A percentile compares a stretch with the other conserved stretches of the same genome.
These are phyloP conservation scores for Agrochola litura DNA, from an alignment of 2,888 invertebrate genomes.

Conservation along the genomic window DNA sequence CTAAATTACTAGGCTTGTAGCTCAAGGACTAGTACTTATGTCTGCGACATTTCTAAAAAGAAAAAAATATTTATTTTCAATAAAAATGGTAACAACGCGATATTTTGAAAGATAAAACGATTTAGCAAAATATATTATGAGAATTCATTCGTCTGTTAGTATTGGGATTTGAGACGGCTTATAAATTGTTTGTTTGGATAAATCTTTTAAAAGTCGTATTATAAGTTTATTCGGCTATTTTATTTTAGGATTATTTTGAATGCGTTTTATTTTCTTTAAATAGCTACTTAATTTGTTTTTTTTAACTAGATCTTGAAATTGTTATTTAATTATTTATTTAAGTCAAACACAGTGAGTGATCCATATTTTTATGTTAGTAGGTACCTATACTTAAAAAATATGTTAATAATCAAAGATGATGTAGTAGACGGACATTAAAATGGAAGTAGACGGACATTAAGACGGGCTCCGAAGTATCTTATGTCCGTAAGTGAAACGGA, in stretches of 20 bases:
- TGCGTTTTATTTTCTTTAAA: background rate
- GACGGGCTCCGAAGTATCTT: too few relatives aligned
- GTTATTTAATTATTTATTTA: too few relatives aligned
- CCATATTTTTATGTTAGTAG: too few relatives aligned
- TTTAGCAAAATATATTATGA: background rate
- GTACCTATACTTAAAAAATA: too few relatives aligned
- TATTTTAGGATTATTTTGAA: background rate
- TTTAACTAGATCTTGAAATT: too few relatives aligned
- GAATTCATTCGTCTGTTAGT: background rate
- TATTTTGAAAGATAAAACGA: slow-evolving; percentile 5
- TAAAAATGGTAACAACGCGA: background rate
- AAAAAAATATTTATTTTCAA: background rate
- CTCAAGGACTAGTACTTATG: background rate
- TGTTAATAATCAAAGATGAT: too few relatives aligned
- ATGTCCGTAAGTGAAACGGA: too few relatives aligned
- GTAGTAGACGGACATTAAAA: too few relatives aligned
- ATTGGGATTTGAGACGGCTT: background rate
- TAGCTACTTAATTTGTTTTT: background rate
- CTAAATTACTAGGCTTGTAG: background rate
- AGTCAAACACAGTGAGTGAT: too few relatives aligned
- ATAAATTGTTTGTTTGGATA: background rate
- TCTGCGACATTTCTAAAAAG: background rate
- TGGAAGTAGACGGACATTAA: too few relatives aligned
- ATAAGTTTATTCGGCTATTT: background rate
- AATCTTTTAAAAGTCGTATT: slow-evolving; percentile 4